phyloP scores from a whole-genome alignment of 30 jellyfish, hydroid and myxozoan species.

The Sanderia malayensis region DNA sequence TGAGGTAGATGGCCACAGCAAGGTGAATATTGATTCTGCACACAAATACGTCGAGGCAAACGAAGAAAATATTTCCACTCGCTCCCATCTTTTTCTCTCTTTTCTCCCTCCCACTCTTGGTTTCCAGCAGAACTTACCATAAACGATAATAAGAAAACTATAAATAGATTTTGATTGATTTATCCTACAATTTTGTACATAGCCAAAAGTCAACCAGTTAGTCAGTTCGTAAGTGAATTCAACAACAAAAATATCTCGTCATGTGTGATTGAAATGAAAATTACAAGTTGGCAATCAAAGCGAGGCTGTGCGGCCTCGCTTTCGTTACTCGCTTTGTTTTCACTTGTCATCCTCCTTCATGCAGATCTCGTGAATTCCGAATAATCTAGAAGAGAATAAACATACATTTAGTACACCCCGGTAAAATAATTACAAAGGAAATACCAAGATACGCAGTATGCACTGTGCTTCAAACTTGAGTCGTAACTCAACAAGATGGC shows the following conservation, averaged over 20 bases:
- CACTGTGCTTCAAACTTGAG: no score
- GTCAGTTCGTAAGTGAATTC: neutral
- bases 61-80: no score
- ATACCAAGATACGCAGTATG: no score
- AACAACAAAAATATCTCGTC: neutral
- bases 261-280: constrained; percentile 1
- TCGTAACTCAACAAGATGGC: no score
- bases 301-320: constrained; percentile 21
- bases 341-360: constrained; percentile 87
- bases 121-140: no score
- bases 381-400: constrained; percentile 64
- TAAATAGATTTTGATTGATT: neutral
- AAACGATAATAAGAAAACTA: neutral
- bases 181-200: constrained; percentile 3
- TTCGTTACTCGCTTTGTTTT: neutral
- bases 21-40: no score
- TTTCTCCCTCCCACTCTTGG: no score
- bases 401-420: no score
- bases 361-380: constrained; percentile 95
- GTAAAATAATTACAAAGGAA: no score
- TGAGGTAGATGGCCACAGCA: no score
- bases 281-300: constrained; percentile 10
- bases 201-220: neutral
- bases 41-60: no score
- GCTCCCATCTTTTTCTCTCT: no score